A percentile compares a stretch with the other conserved stretches of the same genome.
phyloP scores from a whole-genome alignment of 1,140 invertebrate genomes.

The Tetranychus cinnabarinus region DNA sequence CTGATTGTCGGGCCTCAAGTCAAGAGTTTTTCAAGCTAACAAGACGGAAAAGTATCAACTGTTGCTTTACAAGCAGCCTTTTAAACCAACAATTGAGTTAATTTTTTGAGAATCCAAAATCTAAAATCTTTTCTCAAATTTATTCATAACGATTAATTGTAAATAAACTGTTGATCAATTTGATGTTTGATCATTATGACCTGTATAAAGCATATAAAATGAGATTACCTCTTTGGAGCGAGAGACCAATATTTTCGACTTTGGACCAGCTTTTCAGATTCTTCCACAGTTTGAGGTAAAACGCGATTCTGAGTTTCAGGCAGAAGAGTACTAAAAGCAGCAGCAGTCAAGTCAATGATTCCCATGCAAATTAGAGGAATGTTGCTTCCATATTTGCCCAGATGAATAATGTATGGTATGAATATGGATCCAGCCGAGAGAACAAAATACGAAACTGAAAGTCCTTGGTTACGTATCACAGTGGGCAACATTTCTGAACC shows the following conservation, averaged over 20 bases:
- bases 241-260: conserved; percentile 18
- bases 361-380: conserved; percentile 18
- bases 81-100: too few relatives aligned
- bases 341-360: conserved; percentile 13
- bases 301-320: conserved; percentile 17
- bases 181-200: too few relatives aligned
- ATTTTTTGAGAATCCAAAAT: too few relatives aligned
- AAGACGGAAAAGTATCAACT: too few relatives aligned
- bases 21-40: too few relatives aligned
- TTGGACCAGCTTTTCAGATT: conserved; percentile 20
- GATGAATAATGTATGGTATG: conserved; percentile 30
- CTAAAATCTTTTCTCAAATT: too few relatives aligned
- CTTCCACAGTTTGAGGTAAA: conserved; percentile 15
- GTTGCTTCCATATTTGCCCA: conserved; percentile 17
- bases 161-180: too few relatives aligned
- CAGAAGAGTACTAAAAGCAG: conserved; percentile 15
- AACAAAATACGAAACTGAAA: conserved; percentile 13
- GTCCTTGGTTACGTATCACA: conserved; percentile 15
- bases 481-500: conserved; percentile 16
- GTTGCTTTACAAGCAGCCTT: too few relatives aligned
- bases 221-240: background rate
- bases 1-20: too few relatives aligned
- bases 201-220: too few relatives aligned
- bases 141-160: too few relatives aligned
- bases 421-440: conserved; percentile 27